Base-by-base conservation (phyloP, 2,113 vertebrate genomes). In the Gallinago media region DNA sequence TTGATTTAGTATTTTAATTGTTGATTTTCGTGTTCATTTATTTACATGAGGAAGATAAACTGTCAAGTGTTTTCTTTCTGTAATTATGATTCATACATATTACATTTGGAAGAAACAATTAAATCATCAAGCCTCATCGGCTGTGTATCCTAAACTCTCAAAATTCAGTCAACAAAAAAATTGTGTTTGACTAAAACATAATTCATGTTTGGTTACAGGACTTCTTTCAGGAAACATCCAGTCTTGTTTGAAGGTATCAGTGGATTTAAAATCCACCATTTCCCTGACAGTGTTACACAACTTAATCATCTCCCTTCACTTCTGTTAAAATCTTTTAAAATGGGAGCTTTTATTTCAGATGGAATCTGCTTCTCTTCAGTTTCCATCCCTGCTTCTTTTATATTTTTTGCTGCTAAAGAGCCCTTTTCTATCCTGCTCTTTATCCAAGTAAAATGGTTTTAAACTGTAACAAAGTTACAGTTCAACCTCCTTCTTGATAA, bases 21-120 rank as follows among this genome's bases (percentile, higher is more conserved):
- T 4, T 73, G 18, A 6, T 77, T 82, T 88, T 81, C 16, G 12
- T 50, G 81, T 46, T 77, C 32, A 71, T 88, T 92, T 92, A 42
- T 91, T 97, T 94, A 40, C 32, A 31, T n/a, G 10, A 34, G 25
- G 16, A 67, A 72, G 38, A 72, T 61, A 85, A 56, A 47, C 12
- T 63, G 12, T 38, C 27, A 66, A 76, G 32, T 89, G 22, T 92
- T 89, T 89, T 89, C 66, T 65, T 85, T 76, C 29, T 44, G 7
- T 89, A 65, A 82, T 94, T 92, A 44, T 44, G 21, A 54, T 61
- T 94, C 66, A 75, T 72, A 65, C 18, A 34, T 75, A 61, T 47
- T 78, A 74, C 66, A 82, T 88, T 89, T 56, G 68, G 32, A 71
- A 68, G 29, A 59, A 96, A 81, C 32, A 91, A 84, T 93, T 71